Conservation (phyloP, 2,888 invertebrate genomes). For the Dynastes maya region DNA sequence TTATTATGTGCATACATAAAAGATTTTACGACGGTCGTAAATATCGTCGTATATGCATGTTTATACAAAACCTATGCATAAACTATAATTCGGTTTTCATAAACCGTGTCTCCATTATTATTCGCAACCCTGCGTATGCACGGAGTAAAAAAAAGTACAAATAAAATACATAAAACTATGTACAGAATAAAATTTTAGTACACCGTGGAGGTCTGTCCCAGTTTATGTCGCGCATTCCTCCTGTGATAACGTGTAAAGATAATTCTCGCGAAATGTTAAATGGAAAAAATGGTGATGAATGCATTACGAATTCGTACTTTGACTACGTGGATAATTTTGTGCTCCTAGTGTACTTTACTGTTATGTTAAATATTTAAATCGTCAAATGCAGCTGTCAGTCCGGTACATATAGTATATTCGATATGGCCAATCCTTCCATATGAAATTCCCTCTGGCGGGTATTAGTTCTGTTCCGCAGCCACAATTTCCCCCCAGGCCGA, state of each 20-base stretch:
- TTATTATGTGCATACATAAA: slow-evolving; percentile 46
- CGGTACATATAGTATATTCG: too few species aligned
- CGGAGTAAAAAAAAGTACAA: slow-evolving; percentile 1
- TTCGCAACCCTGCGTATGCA: slow-evolving; percentile 15
- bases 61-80: slow-evolving; percentile 38
- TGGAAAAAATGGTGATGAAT: slow-evolving; percentile 30
- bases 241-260: background rate
- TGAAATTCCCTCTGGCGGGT: too few species aligned
- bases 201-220: background rate
- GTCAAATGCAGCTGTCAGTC: too few species aligned
- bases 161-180: slow-evolving; percentile 28
- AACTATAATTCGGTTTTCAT: slow-evolving; percentile 42
- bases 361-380: too few species aligned
- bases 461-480: too few species aligned
- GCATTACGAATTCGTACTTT: slow-evolving; percentile 1
- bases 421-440: too few species aligned
- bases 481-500: too few species aligned
- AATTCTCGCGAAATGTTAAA: slow-evolving; percentile 23
- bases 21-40: slow-evolving; percentile 47
- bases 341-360: too few species aligned
- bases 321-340: background rate
- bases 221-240: slow-evolving; percentile 22
- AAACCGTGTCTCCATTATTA: slow-evolving; percentile 30
- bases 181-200: slow-evolving; percentile 20
- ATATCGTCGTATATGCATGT: slow-evolving; percentile 41